Evolutionary conservation across 1,140 invertebrate genomes (phyloP).

Genomic region (Pissodes strobi): DNA sequence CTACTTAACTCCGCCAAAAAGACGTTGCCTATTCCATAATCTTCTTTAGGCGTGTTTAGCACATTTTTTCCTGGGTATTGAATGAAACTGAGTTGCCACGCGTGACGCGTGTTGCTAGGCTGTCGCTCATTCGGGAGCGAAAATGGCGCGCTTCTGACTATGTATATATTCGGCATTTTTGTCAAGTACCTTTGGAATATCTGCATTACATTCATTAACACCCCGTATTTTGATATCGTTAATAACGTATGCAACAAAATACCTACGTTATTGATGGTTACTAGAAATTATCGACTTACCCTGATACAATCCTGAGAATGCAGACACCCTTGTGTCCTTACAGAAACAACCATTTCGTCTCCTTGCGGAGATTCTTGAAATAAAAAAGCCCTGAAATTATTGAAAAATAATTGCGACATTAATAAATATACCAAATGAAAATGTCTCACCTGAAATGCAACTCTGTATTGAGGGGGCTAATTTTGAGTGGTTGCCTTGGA

Average conservation of each 20-base stretch:
- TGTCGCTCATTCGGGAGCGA: no score
- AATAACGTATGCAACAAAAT: neutral
- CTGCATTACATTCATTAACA: no score
- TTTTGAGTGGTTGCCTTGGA: slow-evolving; percentile 59
- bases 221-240: neutral
- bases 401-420: slow-evolving; percentile 10
- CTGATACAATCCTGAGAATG: slow-evolving; percentile 62
- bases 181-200: neutral
- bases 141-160: no score
- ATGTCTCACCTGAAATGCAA: slow-evolving; percentile 57
- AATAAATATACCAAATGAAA: no score
- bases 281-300: slow-evolving; percentile 39
- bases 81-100: no score
- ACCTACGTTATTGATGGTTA: neutral
- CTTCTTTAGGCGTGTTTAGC: no score
- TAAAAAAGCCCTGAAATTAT: no score
- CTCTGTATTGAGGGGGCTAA: slow-evolving; percentile 57
- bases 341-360: slow-evolving; percentile 65
- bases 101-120: no score
- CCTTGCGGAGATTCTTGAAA: slow-evolving; percentile 69
- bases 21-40: no score
- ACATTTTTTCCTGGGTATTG: no score
- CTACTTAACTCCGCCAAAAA: no score
- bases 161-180: no score
- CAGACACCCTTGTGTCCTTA: slow-evolving; percentile 65